phyloP scores from a whole-genome alignment of 2,888 invertebrate species.

The Hemaris fuciformis region DNA sequence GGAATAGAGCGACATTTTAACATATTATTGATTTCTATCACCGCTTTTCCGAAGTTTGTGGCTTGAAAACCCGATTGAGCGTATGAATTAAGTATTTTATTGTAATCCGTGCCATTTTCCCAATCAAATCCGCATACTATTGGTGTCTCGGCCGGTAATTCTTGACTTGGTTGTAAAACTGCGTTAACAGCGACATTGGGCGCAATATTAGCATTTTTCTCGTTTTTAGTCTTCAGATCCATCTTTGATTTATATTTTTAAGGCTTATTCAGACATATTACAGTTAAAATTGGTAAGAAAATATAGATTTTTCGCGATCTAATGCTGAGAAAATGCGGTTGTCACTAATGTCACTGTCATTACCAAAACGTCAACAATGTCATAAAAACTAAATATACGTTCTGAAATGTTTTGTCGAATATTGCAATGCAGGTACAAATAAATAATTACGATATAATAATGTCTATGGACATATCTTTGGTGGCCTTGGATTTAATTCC shows the following conservation, averaged over 20 bases:
- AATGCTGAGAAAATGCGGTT: neutral
- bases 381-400: neutral
- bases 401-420: too few relatives aligned
- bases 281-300: neutral
- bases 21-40: slow-evolving; percentile 96
- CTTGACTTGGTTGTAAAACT: slow-evolving; percentile 86
- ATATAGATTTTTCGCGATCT: neutral
- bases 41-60: slow-evolving; percentile 94
- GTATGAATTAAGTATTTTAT: slow-evolving; percentile 90
- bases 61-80: slow-evolving; percentile 97
- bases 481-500: too few relatives aligned
- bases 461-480: too few relatives aligned
- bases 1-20: slow-evolving; percentile 87
- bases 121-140: slow-evolving; percentile 95
- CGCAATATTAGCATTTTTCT: slow-evolving; percentile 50
- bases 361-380: neutral
- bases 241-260: slow-evolving; percentile 32
- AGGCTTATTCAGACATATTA: slow-evolving; percentile 21
- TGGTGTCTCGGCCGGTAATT: slow-evolving; percentile 84
- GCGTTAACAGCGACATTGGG: slow-evolving; percentile 84
- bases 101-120: slow-evolving; percentile 93
- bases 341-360: neutral
- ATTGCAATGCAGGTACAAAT: too few relatives aligned
- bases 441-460: too few relatives aligned
- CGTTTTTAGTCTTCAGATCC: slow-evolving; percentile 48